Base-by-base conservation (phyloP, 1,140 invertebrate species). In the Tachypleus tridentatus region DNA sequence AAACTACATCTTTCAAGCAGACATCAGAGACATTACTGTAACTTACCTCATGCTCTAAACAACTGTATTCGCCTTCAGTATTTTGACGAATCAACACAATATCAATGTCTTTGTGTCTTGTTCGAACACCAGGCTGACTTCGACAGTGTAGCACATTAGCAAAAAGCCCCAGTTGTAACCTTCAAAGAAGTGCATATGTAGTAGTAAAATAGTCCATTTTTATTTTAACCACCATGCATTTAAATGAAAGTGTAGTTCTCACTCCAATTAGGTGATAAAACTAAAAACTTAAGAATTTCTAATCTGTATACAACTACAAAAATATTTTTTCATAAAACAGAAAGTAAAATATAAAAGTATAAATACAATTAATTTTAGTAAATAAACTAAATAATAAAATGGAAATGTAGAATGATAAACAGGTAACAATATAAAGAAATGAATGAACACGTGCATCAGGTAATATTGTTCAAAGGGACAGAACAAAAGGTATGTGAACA, bases 111-210 rank as follows among this genome's bases (percentile, higher is more conserved):
- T 89, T 85, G 69, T 99, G 95, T 8, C 91, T 83, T 0, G 90
- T 90, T 3, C 81, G 80, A 51, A 97, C 86, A 3, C 91, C 93
- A 9, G 88, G 85, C 74, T 93, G 93, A 0, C 93, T 94, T 71
- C 93, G 90, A 78, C 93, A 97, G 73, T 97, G 91, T 8, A 99
- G 77, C 0, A 98, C 88, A 78, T 98, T 98, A 0, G 97, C 93
- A 77, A 88, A 99, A 63, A 99, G 83, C 80, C 96, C 94, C 10
- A 97, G 77, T 73, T 93, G 87, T 73, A 80, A 77, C 56, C 67
- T 66, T 7, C 6, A 59, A 29, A 29, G 29, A 29, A 29, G 29
- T n/a, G 50, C 95, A 95, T 71, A 77, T 79, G 64, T 57, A 73
- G 70, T 66, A 66, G 67, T 66, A 61, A 53, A 65, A 59, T 60